Evolutionary conservation across 2,113 vertebrate genomes (phyloP), one percentile per base, ranked within the genome.

Genomic region (Oncorhynchus gorbuscha): DNA sequence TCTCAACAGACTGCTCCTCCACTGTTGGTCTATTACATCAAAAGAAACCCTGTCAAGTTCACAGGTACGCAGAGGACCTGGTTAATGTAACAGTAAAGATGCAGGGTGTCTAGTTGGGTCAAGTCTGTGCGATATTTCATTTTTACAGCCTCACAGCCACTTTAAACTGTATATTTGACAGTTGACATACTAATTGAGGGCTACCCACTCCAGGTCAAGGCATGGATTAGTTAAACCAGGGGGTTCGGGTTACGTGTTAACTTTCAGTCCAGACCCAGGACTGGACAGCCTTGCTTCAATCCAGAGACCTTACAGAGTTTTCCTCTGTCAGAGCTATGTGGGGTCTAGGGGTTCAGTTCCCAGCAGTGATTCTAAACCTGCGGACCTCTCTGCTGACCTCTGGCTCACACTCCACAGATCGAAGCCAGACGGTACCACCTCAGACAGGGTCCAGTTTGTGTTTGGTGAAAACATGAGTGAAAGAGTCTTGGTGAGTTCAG

Each of bases 401-500:
- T 70, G 4, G 24, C 14, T 69, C 45, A 5, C 22, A 45, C 39
- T 70, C 59, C 74, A 24, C 77, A 86, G 84, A 74, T 65, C 69
- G 48, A 71, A 80, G 51, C 14, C 39, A 8, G 49, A 66, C 4
- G 14, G 30, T 6, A 3, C 32, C 0, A 7, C 73, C 14, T 78
- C 83, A 67, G 81, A 72, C 71, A 85, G 59, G 66, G 76, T 85
- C 81, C 87, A 89, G 73, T 96, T 96, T 69, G 87, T 96, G 58
- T 96, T 96, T 89, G 95, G 95, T 85, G 94, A 95, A 91, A 95
- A 95, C 70, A 96, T 96, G 94, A 83, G 93, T n/a, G 94, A 94
- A 70, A 93, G 95, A 91, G 94, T 95, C 87, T 89, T 95, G 93
- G 94, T 95, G 86, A 89, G 92, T 68, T 67, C 35, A 16, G 35